Evolutionary conservation across 2,113 vertebrate species (phyloP).

Genomic region (Tetraodon nigroviridis): DNA sequence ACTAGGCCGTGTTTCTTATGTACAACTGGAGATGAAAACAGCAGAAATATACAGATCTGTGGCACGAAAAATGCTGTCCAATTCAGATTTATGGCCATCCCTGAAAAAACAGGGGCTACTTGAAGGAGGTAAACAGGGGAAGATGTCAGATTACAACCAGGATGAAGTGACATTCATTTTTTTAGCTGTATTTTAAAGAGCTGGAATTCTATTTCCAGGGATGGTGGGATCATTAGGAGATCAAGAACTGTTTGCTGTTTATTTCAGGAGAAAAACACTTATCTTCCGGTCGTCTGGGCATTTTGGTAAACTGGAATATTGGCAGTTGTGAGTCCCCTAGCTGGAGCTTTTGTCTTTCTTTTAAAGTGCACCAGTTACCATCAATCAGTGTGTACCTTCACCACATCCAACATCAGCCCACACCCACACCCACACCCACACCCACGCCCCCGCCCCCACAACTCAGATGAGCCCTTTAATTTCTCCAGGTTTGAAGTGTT

Average conservation of each 20-base stretch:
- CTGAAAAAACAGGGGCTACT: background rate
- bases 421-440: background rate
- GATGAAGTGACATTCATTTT: slow-evolving; percentile 51
- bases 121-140: slow-evolving; percentile 4
- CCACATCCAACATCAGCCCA: background rate
- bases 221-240: background rate
- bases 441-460: background rate
- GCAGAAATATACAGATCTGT: slow-evolving; percentile 15
- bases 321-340: background rate
- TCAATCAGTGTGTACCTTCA: slow-evolving; percentile 17
- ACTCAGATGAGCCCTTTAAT: slow-evolving; percentile 22
- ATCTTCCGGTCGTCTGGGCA: background rate
- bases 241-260: background rate
- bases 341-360: background rate
- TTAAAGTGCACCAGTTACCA: slow-evolving; percentile 38
- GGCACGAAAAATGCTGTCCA: background rate
- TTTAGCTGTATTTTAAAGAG: slow-evolving; percentile 29
- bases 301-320: background rate
- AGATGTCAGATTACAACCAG: slow-evolving; percentile 49
- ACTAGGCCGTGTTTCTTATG: slow-evolving; percentile 1
- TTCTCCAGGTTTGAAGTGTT: slow-evolving; percentile 21
- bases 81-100: background rate
- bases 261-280: background rate
- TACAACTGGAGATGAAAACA: slow-evolving; percentile 51
- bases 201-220: slow-evolving; percentile 1